These are phyloP conservation scores for Matsumyia berberina DNA, from an alignment of 2,888 invertebrate genomes.

Conservation along the genomic window DNA sequence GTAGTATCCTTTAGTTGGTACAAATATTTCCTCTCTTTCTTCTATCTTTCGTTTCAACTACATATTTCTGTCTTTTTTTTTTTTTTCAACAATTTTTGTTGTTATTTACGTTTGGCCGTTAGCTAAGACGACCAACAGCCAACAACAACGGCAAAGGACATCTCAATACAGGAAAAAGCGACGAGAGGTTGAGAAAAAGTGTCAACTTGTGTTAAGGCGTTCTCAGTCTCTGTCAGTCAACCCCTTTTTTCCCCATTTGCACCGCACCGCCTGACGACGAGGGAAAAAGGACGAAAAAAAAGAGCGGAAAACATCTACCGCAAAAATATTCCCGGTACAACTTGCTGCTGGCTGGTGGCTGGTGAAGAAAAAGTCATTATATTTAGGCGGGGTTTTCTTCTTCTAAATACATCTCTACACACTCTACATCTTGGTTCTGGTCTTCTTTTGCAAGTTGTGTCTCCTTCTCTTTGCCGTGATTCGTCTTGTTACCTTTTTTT, in stretches of 20 bases:
- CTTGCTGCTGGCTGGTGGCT: conserved; percentile 39
- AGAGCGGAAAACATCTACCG: conserved; percentile 59
- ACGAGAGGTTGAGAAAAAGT: conserved; percentile 60
- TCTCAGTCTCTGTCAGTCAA: conserved; percentile 63
- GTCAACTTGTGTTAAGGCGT: conserved; percentile 72
- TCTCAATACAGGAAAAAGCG: conserved; percentile 36
- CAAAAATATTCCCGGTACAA: conserved; percentile 65
- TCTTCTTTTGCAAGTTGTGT: conserved; percentile 40
- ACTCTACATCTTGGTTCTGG: conserved; percentile 1
- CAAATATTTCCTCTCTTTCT: conserved; percentile 28
- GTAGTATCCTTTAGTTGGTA: conserved; percentile 48
- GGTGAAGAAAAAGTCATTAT: conserved; percentile 66
- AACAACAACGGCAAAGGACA: conserved; percentile 32
- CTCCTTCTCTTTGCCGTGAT: conserved; percentile 16
- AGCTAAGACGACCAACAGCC: conserved; percentile 30
- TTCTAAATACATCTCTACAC: conserved; percentile 19
- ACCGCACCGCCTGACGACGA: not conserved
- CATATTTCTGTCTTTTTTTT: too few species aligned
- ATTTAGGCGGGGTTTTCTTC: conserved; percentile 71
- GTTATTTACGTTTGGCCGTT: conserved; percentile 48
- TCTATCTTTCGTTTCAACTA: not conserved
- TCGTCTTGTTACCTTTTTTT: conserved; percentile 16
- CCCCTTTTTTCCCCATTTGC: conserved; percentile 64
- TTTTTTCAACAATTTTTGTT: conserved; percentile 47
- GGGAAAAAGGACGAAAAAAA: conserved; percentile 27